Evolutionary conservation across 2,113 vertebrate genomes (phyloP), one percentile per base, ranked within the genome.

Genomic region (Aramus guarauna): DNA sequence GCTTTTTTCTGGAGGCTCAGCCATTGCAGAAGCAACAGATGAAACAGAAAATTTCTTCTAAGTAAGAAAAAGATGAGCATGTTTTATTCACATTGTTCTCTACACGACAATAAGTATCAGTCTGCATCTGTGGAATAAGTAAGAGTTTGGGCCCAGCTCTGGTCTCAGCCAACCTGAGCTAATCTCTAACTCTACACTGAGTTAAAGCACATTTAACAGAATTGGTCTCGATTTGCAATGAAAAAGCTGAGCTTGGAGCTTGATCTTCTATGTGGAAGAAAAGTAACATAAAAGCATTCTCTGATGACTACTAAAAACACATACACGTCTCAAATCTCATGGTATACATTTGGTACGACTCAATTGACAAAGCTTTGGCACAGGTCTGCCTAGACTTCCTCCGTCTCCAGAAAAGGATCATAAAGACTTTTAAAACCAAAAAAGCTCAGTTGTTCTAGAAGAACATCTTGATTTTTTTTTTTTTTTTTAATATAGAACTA

Each of bases 31-130:
- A 75, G 36, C 45, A 23, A 69, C 1, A 63, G 85, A 56, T 34
- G 90, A 85, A 83, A 76, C 34, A 76, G 94, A 85, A 93, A 64
- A 93, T 15, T 12, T 84, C 91, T 20, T 76, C 98, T 98, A 79
- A 39, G 39, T 41, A 95, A 58, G 73, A 81, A 94, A 85, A 85
- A 55, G n/a, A 79, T 63, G 8, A 91, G 69, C 4, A n/a, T 9
- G 39, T 37, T 91, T 72, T 39, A 62, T 32, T 59, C 32, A 73
- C 22, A 24, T 50, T 45, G 34, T n/a, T 84, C 64, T 75, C 58
- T 59, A 73, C 37, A 30, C 64, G 68, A 12, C 39, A 45, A 6
- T 2, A 6, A 66, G 17, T 36, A 92, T 26, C 22, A 48, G 15
- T 34, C 75, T 63, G 59, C 18, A 52, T 10, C 47, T 71, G 58